phyloP scores from a whole-genome alignment of 2,113 vertebrate genomes.

The Harpagus bidentatus region DNA sequence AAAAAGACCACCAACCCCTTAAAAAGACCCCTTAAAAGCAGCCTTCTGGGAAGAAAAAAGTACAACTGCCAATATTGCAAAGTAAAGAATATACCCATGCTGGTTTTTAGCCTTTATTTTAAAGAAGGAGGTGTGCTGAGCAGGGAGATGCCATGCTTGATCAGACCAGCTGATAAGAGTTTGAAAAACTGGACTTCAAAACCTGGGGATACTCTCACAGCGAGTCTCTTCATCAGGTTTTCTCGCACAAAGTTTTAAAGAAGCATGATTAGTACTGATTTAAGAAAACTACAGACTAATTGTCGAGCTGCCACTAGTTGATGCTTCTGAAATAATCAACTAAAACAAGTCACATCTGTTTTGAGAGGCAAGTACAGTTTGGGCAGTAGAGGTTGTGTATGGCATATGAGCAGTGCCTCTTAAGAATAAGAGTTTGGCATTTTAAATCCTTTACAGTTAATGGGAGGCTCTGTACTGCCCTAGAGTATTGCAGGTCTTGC shows the following conservation, averaged over 20 bases:
- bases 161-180: neutral
- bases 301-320: neutral
- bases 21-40: neutral
- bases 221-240: neutral
- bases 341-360: fast-evolving
- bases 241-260: neutral
- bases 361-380: fast-evolving
- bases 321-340: neutral
- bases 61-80: neutral
- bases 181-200: neutral
- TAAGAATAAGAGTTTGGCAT: neutral
- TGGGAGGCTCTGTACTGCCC: too few species aligned
- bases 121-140: neutral
- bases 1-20: neutral
- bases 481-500: neutral
- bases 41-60: neutral
- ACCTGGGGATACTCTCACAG: neutral
- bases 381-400: too few species aligned
- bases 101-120: neutral
- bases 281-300: fast-evolving
- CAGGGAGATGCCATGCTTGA: neutral
- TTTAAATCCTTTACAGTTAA: neutral
- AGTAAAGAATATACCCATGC: neutral
- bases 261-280: fast-evolving
- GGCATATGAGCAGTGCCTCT: neutral